phyloP scores from a whole-genome alignment of 2,888 invertebrate genomes.

The Troides oblongomaculatus region DNA sequence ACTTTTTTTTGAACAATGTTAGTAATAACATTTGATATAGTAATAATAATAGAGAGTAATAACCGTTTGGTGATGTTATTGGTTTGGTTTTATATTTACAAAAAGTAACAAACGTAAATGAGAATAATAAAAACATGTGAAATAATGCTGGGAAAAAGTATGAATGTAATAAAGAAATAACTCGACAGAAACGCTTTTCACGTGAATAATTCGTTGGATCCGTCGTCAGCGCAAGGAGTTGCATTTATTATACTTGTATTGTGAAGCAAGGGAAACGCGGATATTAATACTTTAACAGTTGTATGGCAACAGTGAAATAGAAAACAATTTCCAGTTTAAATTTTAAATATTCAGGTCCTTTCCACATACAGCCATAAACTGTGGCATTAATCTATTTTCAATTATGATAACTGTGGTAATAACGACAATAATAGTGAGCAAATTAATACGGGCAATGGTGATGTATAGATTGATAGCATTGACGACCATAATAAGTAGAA shows the following conservation, averaged over 20 bases:
- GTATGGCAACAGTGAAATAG: constrained; percentile 21
- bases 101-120: constrained; percentile 32
- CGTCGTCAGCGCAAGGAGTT: constrained; percentile 44
- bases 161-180: constrained; percentile 68
- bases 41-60: constrained; percentile 7
- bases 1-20: too few species aligned
- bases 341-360: too few species aligned
- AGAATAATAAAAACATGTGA: constrained; percentile 58
- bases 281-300: constrained; percentile 36
- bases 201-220: constrained; percentile 58
- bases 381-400: neutral
- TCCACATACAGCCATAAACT: neutral
- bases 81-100: constrained; percentile 34
- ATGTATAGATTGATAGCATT: neutral
- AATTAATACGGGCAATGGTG: neutral
- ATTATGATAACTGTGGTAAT: neutral
- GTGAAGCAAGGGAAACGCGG: constrained; percentile 30
- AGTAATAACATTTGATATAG: too few species aligned
- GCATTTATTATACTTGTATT: constrained; percentile 26
- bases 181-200: constrained; percentile 51
- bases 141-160: constrained; percentile 51
- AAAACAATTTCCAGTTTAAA: neutral
- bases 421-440: neutral
- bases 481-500: neutral
- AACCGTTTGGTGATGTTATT: constrained; percentile 27